phyloP scores from a whole-genome alignment of 2,888 invertebrate species.

The Drosophila cognata region DNA sequence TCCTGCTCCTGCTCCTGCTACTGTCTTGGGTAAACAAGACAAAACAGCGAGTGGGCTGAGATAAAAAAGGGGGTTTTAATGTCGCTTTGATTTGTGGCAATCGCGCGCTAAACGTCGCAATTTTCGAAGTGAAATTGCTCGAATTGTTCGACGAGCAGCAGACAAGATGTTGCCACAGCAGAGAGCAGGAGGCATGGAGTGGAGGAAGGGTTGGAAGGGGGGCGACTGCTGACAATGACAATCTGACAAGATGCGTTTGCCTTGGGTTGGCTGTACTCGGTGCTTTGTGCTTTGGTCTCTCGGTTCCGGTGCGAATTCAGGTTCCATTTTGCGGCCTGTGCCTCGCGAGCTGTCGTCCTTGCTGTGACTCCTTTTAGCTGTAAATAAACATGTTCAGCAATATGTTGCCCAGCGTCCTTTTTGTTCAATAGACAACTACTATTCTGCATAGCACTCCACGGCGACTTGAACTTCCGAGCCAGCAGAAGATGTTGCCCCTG shows the following conservation, averaged over 20 bases:
- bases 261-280: not conserved
- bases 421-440: constrained; percentile 22
- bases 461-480: constrained; percentile 43
- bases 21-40: constrained; percentile 30
- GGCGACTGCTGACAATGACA: constrained; percentile 30
- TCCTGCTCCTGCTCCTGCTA: not conserved
- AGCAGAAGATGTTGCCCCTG: constrained; percentile 53
- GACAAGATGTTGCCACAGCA: constrained; percentile 21
- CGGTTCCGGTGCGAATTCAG: constrained; percentile 42
- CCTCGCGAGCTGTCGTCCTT: constrained; percentile 60
- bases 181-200: not conserved
- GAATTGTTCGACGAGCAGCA: constrained; percentile 68
- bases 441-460: constrained; percentile 12
- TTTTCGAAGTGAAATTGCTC: constrained; percentile 79
- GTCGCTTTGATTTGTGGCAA: constrained; percentile 81
- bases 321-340: constrained; percentile 17
- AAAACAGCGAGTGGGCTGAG: not conserved
- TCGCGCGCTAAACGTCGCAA: constrained; percentile 79
- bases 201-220: not conserved
- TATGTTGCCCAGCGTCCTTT: constrained; percentile 63
- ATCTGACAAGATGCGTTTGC: constrained; percentile 44
- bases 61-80: constrained; percentile 51
- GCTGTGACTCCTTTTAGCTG: constrained; percentile 55
- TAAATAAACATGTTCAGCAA: constrained; percentile 77
- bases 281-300: constrained; percentile 19